These are phyloP conservation scores for Unio pictorum DNA, from an alignment of 2,888 invertebrate genomes.

Conservation along the genomic window DNA sequence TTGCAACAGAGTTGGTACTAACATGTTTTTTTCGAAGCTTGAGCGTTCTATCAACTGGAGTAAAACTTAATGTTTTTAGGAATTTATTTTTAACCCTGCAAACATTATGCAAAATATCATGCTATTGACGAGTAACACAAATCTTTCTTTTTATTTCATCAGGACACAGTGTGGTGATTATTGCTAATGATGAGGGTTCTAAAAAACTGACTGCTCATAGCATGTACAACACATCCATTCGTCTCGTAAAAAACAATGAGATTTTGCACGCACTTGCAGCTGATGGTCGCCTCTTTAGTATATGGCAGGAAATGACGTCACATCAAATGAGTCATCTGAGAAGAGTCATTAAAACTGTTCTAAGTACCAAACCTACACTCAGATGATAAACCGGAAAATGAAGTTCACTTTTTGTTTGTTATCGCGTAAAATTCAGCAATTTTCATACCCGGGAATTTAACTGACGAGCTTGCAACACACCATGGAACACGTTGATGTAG, in stretches of 20 bases:
- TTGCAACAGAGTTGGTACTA: no score
- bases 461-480: no score
- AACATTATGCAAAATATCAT: no score
- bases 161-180: slow-evolving; percentile 52
- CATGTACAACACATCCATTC: slow-evolving; percentile 55
- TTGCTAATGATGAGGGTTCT: slow-evolving; percentile 61
- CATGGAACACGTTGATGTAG: no score
- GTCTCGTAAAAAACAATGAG: slow-evolving; percentile 53
- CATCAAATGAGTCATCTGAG: slow-evolving; percentile 60
- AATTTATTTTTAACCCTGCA: background rate
- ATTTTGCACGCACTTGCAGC: slow-evolving; percentile 58
- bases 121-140: background rate
- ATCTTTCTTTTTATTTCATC: slow-evolving; percentile 12
- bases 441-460: no score
- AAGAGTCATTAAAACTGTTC: slow-evolving; percentile 45
- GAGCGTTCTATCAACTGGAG: no score
- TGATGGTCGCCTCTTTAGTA: slow-evolving; percentile 54
- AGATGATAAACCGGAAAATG: background rate
- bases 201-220: slow-evolving; percentile 53
- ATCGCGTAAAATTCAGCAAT: no score
- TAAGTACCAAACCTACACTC: slow-evolving; percentile 27
- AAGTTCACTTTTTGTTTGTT: no score
- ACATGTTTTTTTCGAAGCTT: no score
- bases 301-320: slow-evolving; percentile 60
- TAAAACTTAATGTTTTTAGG: background rate